These are phyloP conservation scores for Dolichopus griseipennis DNA, from an alignment of 2,888 invertebrate species.

Conservation along the genomic window DNA sequence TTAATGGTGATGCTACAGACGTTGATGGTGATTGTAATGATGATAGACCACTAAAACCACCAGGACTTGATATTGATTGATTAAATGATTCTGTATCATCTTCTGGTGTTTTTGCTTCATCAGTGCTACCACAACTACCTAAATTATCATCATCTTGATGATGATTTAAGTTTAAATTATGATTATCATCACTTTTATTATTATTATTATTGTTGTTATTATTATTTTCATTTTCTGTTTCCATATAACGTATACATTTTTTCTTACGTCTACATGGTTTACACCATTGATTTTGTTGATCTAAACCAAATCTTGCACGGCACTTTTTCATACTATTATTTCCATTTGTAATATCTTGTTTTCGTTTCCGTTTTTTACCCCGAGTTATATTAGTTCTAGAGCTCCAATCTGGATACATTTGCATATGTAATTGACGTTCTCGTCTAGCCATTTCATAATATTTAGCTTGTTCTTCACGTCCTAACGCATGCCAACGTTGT, in stretches of 20 bases:
- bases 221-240: constrained; percentile 54
- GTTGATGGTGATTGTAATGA: constrained; percentile 62
- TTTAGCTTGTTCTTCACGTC: constrained; percentile 98
- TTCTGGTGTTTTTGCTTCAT: constrained; percentile 60
- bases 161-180: constrained; percentile 34
- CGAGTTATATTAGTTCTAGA: constrained; percentile 99
- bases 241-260: constrained; percentile 94
- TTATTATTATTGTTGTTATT: constrained; percentile 34
- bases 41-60: constrained; percentile 57
- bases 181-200: constrained; percentile 40
- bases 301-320: constrained; percentile 95
- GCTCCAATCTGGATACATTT: constrained; percentile 99
- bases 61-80: constrained; percentile 52
- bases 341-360: constrained; percentile 95
- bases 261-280: constrained; percentile 99
- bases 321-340: constrained; percentile 99
- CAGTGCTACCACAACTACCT: constrained; percentile 71
- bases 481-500: constrained; percentile 95
- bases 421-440: constrained; percentile 97
- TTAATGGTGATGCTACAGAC: constrained; percentile 70
- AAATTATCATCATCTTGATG: constrained; percentile 53
- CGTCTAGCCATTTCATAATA: constrained; percentile 98
- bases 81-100: constrained; percentile 55
- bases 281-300: constrained; percentile 98
- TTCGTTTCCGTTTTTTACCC: constrained; percentile 99